phyloP scores from a whole-genome alignment of 1,140 invertebrate genomes.

The Neelides sp. region DNA sequence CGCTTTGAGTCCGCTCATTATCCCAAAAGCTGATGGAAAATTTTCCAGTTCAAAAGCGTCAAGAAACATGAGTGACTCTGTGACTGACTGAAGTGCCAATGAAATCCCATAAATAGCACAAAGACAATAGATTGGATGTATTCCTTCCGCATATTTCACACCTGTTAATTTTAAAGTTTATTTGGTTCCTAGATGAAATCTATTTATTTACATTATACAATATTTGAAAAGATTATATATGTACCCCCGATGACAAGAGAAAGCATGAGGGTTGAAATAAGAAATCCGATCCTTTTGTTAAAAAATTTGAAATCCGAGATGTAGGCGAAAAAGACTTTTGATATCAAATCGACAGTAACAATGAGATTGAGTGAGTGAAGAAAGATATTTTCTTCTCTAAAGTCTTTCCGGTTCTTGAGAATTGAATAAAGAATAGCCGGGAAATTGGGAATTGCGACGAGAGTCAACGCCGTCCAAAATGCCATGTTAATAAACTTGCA shows the following conservation, averaged over 20 bases:
- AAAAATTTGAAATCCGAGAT: slow-evolving; percentile 15
- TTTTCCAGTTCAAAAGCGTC: slow-evolving; percentile 17
- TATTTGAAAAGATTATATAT: too few species aligned
- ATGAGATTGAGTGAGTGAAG: too few species aligned
- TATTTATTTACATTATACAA: too few species aligned
- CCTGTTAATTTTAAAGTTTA: too few species aligned
- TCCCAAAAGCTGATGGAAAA: slow-evolving; percentile 7
- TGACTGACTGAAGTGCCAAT: slow-evolving; percentile 3
- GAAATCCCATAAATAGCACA: slow-evolving; percentile 17
- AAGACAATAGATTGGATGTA: slow-evolving; percentile 14
- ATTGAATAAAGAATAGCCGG: slow-evolving; percentile 11
- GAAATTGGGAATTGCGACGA: slow-evolving; percentile 12
- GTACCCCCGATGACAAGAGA: slow-evolving; percentile 14
- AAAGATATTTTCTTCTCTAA: slow-evolving; percentile 8
- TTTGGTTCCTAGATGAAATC: too few species aligned
- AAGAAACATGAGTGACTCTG: slow-evolving; percentile 17
- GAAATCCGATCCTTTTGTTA: slow-evolving; percentile 10
- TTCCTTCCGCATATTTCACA: slow-evolving; percentile 5
- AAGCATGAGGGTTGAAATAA: not conserved
- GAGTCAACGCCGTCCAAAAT: not conserved
- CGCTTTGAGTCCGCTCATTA: slow-evolving; percentile 10
- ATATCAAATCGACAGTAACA: slow-evolving; percentile 10
- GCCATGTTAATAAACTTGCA: slow-evolving; percentile 18
- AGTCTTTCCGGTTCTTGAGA: not conserved
- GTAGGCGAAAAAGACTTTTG: slow-evolving; percentile 14